Conservation (phyloP, 1,140 invertebrate species). For the Rhopalosiphum padi region DNA sequence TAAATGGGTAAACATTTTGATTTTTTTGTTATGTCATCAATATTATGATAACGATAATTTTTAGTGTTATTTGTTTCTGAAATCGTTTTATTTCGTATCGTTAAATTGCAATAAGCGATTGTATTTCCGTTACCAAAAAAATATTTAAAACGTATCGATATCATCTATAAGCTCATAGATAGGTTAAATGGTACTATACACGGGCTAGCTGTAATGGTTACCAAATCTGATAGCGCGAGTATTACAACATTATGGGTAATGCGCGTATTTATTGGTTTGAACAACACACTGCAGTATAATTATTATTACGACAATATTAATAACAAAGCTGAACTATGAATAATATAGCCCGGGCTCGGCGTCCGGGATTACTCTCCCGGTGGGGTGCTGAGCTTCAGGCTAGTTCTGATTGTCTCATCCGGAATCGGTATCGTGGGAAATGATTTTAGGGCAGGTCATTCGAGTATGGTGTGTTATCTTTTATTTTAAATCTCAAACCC, state of each 20-base stretch:
- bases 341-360: background rate
- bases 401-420: background rate
- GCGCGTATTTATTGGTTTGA: background rate
- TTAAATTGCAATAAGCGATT: background rate
- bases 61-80: background rate
- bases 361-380: background rate
- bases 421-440: slow-evolving; percentile 1
- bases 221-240: background rate
- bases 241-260: background rate
- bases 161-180: background rate
- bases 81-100: background rate
- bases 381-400: background rate
- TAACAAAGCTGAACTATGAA: background rate
- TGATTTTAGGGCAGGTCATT: background rate
- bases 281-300: background rate
- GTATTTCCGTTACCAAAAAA: background rate
- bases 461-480: slow-evolving; percentile 4
- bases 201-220: background rate
- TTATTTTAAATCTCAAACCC: slow-evolving; percentile 6
- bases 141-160: background rate
- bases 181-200: background rate
- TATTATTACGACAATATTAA: background rate
- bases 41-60: background rate
- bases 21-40: too few relatives aligned
- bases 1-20: too few relatives aligned